phyloP scores from a whole-genome alignment of 2,797 vertebrate genomes.

The Chiloscyllium punctatum region DNA sequence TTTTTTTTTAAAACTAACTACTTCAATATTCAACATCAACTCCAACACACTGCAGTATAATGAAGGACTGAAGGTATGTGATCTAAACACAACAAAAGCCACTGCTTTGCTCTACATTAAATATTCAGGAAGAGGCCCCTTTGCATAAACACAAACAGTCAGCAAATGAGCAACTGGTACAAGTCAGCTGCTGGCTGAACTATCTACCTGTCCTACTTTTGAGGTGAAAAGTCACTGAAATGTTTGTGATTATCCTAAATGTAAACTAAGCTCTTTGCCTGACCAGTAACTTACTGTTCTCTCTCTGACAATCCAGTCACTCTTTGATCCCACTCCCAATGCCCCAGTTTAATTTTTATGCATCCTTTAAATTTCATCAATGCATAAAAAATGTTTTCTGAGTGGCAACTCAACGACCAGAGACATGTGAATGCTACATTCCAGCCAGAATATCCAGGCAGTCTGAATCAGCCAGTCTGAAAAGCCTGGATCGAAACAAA shows the following conservation, averaged over 20 bases:
- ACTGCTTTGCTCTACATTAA: slow-evolving; percentile 86
- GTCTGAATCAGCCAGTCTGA: slow-evolving; percentile 49
- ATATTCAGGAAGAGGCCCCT: slow-evolving; percentile 95
- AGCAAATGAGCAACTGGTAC: slow-evolving; percentile 85
- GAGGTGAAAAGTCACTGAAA: slow-evolving; percentile 44
- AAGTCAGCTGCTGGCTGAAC: slow-evolving; percentile 77
- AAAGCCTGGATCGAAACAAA: slow-evolving; percentile 43
- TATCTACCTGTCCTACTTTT: slow-evolving; percentile 79
- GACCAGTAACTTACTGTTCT: not conserved
- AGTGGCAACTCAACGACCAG: not conserved
- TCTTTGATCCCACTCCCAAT: not conserved
- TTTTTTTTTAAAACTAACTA: slow-evolving; percentile 55
- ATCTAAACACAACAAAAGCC: slow-evolving; percentile 96
- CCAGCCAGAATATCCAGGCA: slow-evolving; percentile 49
- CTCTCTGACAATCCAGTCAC: not conserved
- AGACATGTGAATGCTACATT: slow-evolving; percentile 47
- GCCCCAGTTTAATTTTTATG: not conserved
- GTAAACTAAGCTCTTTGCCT: slow-evolving; percentile 1
- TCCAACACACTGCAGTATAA: slow-evolving; percentile 63
- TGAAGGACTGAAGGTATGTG: slow-evolving; percentile 87
- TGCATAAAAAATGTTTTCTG: not conserved
- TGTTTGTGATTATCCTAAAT: slow-evolving; percentile 12
- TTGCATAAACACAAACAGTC: slow-evolving; percentile 98
- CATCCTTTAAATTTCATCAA: not conserved
- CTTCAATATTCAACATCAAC: slow-evolving; percentile 54